A percentile compares a stretch with the other conserved stretches of the same genome.
Conservation (phyloP, 2,888 invertebrate species). For the Volucella zonaria region DNA sequence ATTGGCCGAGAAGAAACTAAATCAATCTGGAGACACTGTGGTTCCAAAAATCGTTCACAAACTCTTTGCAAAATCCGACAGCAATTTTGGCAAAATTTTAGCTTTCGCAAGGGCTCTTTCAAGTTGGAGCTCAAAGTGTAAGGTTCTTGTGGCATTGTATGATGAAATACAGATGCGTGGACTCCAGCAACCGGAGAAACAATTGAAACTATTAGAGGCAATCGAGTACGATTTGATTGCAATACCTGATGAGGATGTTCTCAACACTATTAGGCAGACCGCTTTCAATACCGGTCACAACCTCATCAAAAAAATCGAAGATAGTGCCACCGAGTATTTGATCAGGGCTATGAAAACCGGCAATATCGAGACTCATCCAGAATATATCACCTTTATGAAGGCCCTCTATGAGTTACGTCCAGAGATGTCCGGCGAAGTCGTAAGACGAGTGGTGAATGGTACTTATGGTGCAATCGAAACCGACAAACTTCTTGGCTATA, state of each 20-base stretch:
- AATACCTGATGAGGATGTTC: neutral
- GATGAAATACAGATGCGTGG: constrained; percentile 2
- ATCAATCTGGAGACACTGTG: no score
- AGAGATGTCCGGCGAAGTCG: constrained; percentile 11
- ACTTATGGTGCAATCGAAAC: constrained; percentile 20
- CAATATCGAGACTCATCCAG: neutral
- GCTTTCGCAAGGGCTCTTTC: constrained; percentile 10
- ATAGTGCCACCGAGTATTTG: neutral
- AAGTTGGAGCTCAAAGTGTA: neutral
- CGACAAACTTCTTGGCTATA: neutral
- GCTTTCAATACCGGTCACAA: neutral
- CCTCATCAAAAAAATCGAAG: neutral
- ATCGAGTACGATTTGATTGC: neutral
- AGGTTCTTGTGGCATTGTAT: neutral
- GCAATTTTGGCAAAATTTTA: constrained; percentile 2
- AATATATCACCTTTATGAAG: neutral
- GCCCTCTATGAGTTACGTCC: constrained; percentile 20
- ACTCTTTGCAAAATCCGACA: neutral
- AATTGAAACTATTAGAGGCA: constrained; percentile 7
- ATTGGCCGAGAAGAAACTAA: no score
- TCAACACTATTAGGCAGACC: neutral
- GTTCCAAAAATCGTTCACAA: no score
- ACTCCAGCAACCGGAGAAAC: neutral
- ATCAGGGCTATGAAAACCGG: constrained; percentile 18
- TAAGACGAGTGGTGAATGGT: neutral